phyloP scores from a whole-genome alignment of 2,797 vertebrate genomes.

The Brachyalestes nurse region DNA sequence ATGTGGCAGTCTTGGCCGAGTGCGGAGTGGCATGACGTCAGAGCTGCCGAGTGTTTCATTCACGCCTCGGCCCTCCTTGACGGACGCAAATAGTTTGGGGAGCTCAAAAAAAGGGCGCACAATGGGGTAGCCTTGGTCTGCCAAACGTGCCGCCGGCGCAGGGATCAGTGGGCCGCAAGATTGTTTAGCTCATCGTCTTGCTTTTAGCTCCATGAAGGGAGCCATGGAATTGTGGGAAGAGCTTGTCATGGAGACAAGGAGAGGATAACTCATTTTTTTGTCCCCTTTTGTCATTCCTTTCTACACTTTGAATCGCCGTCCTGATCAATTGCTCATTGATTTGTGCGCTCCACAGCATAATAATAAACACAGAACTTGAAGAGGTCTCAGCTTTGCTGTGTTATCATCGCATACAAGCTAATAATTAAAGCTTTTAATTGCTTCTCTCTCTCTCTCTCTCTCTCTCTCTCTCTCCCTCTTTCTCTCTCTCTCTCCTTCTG shows the following conservation, averaged over 20 bases:
- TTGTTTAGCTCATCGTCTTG: conserved; percentile 56
- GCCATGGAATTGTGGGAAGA: conserved; percentile 40
- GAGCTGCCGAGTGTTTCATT: conserved; percentile 43
- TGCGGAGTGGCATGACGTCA: conserved; percentile 47
- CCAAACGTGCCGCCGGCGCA: conserved; percentile 44
- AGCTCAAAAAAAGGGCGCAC: conserved; percentile 45
- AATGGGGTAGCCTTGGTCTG: conserved; percentile 58
- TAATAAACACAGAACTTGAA: conserved; percentile 29
- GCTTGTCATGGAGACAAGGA: conserved; percentile 48
- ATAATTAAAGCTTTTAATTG: conserved; percentile 45
- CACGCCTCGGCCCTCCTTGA: conserved; percentile 47
- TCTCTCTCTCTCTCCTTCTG: conserved; percentile 25
- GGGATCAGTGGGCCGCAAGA: conserved; percentile 51
- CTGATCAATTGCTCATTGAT: conserved; percentile 66
- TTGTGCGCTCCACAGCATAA: conserved; percentile 41
- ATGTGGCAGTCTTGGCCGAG: conserved; percentile 38
- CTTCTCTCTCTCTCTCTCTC: conserved; percentile 2
- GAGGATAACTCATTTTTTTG: conserved; percentile 57
- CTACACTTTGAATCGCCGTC: conserved; percentile 62
- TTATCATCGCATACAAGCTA: conserved; percentile 23
- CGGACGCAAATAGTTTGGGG: conserved; percentile 52
- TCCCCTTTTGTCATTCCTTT: conserved; percentile 54
- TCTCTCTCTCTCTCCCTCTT: neutral
- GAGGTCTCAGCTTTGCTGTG: conserved; percentile 14
- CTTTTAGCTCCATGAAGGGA: conserved; percentile 50